These are phyloP conservation scores for Varanus komodoensis DNA, from an alignment of 2,113 vertebrate species.

Conservation along the genomic window DNA sequence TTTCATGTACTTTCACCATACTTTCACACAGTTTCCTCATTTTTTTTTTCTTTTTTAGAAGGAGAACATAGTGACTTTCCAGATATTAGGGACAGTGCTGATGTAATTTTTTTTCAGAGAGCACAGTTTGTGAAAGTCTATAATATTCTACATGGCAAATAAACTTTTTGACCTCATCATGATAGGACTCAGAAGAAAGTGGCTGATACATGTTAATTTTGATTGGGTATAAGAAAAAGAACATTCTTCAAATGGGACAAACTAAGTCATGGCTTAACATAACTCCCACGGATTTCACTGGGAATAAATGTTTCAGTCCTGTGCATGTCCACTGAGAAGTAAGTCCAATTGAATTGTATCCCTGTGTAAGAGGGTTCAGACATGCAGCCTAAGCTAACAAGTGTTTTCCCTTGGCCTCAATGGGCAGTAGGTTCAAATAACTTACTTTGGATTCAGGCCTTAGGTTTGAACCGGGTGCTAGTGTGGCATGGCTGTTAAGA, in stretches of 20 bases:
- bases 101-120: conserved; percentile 6
- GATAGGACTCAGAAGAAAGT: not conserved
- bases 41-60: not conserved
- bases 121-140: not conserved
- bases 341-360: no score
- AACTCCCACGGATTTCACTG: not conserved
- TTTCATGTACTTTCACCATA: not conserved
- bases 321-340: not conserved
- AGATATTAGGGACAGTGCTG: conserved; percentile 11
- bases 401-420: not conserved
- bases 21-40: not conserved
- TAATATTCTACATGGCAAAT: not conserved
- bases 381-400: not conserved
- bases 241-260: not conserved
- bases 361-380: not conserved
- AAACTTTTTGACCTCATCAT: not conserved
- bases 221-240: not conserved
- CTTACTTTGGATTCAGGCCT: not conserved
- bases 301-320: not conserved
- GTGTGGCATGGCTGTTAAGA: not conserved
- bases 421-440: not conserved
- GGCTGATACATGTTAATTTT: not conserved
- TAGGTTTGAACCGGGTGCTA: not conserved
- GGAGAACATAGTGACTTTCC: not conserved
- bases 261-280: no score